Percentiles rank a stretch among this genome's conserved stretches.
Conservation (phyloP, 2,888 invertebrate species). For the Clistopyga incitator region DNA sequence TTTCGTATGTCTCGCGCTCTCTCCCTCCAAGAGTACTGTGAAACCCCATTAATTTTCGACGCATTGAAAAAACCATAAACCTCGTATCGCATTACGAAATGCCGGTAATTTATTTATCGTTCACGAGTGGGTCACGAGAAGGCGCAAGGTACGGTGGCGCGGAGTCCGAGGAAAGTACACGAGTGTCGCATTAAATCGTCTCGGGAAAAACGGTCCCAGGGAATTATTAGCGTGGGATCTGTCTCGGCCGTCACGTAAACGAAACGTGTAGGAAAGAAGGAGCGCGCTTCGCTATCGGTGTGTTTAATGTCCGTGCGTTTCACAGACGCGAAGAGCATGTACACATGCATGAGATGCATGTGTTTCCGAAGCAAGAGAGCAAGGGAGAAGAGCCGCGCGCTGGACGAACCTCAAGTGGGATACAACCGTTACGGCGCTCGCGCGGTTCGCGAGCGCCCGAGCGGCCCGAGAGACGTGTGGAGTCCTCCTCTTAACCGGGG, state of each 20-base stretch:
- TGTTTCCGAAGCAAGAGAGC: neutral
- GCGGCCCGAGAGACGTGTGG: slow-evolving; percentile 41
- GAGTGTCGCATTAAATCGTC: slow-evolving; percentile 71
- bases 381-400: neutral
- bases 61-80: neutral
- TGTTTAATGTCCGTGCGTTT: neutral
- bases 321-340: neutral
- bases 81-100: neutral
- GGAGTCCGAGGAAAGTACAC: slow-evolving; percentile 48
- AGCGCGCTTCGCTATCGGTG: neutral
- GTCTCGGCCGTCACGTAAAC: slow-evolving; percentile 51
- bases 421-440: slow-evolving; percentile 77
- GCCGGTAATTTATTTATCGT: slow-evolving; percentile 2
- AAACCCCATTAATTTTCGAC: too few species aligned
- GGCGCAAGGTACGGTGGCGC: neutral
- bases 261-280: neutral
- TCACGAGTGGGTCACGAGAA: slow-evolving; percentile 4
- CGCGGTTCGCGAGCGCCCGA: slow-evolving; percentile 35
- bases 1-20: too few species aligned
- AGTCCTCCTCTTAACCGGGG: slow-evolving; percentile 67
- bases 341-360: slow-evolving; percentile 19
- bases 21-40: too few species aligned
- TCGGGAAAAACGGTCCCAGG: slow-evolving; percentile 70
- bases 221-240: slow-evolving; percentile 82
- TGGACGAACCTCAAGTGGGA: slow-evolving; percentile 64